These are phyloP conservation scores for Apis florea DNA, from an alignment of 1,140 invertebrate species.

Conservation along the genomic window DNA sequence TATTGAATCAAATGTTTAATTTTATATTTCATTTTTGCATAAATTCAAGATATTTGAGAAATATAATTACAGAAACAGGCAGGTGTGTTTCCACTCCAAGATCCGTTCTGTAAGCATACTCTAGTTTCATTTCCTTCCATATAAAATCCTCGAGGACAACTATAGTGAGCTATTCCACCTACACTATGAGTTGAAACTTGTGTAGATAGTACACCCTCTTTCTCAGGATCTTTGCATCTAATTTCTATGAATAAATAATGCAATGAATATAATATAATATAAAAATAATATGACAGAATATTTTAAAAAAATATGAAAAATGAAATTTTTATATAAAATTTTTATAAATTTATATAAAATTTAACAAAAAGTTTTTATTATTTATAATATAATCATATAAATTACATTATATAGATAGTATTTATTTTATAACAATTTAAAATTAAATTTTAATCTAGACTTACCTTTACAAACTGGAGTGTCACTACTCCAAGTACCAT, in stretches of 20 bases:
- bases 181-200: conserved; percentile 86
- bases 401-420: too few relatives aligned
- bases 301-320: background rate
- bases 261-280: conserved; percentile 28
- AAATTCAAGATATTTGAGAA: background rate
- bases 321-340: background rate
- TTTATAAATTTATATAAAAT: background rate
- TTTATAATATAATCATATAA: background rate
- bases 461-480: conserved; percentile 88
- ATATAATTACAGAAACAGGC: conserved; percentile 88
- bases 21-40: background rate
- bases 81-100: conserved; percentile 90
- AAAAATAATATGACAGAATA: conserved; percentile 33
- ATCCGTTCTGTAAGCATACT: conserved; percentile 88
- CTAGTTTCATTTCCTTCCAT: conserved; percentile 90
- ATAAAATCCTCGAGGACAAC: conserved; percentile 89
- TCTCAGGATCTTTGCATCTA: conserved; percentile 86
- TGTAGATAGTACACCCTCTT: conserved; percentile 81
- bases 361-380: background rate
- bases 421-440: background rate
- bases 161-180: conserved; percentile 89
- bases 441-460: background rate
- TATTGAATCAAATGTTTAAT: conserved; percentile 71
- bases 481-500: conserved; percentile 92
- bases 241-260: conserved; percentile 83